Evolutionary conservation across 2,888 invertebrate genomes (phyloP).

Genomic region (Dendrolimus pini): DNA sequence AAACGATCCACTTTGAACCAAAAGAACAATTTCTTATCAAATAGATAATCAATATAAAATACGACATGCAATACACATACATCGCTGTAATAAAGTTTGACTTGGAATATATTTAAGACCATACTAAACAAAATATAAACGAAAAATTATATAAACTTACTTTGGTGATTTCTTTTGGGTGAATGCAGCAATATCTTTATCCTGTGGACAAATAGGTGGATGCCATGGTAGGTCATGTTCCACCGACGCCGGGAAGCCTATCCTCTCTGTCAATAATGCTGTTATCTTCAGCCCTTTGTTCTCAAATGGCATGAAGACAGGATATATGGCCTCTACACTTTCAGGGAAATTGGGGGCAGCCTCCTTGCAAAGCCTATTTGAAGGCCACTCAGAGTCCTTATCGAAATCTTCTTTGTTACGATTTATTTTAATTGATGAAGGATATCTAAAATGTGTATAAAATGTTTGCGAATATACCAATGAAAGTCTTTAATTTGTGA

Average conservation of each 20-base stretch:
- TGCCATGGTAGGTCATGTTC: constrained; percentile 87
- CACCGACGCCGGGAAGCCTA: constrained; percentile 75
- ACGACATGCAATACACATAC: too few relatives aligned
- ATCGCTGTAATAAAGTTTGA: too few relatives aligned
- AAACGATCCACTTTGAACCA: too few relatives aligned
- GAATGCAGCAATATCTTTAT: constrained; percentile 38
- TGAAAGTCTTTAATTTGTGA: constrained; percentile 1
- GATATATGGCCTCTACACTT: constrained; percentile 74
- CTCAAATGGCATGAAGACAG: constrained; percentile 84
- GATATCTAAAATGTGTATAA: constrained; percentile 46
- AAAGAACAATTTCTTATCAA: too few relatives aligned
- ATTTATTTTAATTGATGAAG: constrained; percentile 62
- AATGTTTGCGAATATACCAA: neutral
- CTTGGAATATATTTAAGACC: too few relatives aligned
- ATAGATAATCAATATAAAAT: too few relatives aligned
- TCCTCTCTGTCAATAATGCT: constrained; percentile 76
- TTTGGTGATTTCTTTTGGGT: constrained; percentile 45
- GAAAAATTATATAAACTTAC: constrained; percentile 25
- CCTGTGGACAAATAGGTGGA: constrained; percentile 80
- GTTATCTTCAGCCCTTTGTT: constrained; percentile 83
- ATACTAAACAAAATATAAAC: too few relatives aligned
- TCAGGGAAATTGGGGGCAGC: constrained; percentile 51
- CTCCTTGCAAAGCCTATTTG: constrained; percentile 61
- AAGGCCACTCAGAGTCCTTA: constrained; percentile 71
- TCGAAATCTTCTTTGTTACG: constrained; percentile 71